phyloP scores from a whole-genome alignment of 2,797 vertebrate genomes.

The Poecilia velifera region DNA sequence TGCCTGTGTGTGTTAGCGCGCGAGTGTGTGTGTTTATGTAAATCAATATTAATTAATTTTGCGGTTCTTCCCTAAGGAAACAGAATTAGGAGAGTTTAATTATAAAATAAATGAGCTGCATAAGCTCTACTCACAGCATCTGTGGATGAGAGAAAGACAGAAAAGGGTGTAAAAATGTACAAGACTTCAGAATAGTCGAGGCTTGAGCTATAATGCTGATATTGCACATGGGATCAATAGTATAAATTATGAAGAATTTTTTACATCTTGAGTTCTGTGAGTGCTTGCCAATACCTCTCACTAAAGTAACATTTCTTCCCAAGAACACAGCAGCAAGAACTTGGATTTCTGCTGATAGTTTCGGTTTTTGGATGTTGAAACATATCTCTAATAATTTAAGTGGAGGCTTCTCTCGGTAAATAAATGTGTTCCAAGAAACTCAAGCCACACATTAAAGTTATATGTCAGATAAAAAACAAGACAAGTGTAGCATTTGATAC shows the following conservation, averaged over 20 bases:
- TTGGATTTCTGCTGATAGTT: not conserved
- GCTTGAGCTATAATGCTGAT: not conserved
- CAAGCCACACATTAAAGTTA: not conserved
- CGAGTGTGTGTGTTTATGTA: not conserved
- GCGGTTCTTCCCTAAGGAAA: conserved; percentile 31
- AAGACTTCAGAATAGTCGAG: not conserved
- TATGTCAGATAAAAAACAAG: not conserved
- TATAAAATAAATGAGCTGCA: conserved; percentile 30
- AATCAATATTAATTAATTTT: conserved; percentile 54
- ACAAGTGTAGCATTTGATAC: not conserved
- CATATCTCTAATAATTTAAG: not conserved
- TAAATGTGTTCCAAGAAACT: not conserved
- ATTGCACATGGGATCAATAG: not conserved
- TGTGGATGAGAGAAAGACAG: conserved; percentile 16
- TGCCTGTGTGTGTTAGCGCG: not conserved
- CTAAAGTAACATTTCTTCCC: not conserved
- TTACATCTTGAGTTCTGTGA: not conserved
- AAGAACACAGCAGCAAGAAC: not conserved
- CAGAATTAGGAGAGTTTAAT: conserved; percentile 54
- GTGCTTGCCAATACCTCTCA: not conserved
- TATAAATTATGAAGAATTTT: not conserved
- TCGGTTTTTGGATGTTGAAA: not conserved
- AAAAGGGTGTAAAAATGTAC: conserved; percentile 3
- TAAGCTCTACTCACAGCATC: conserved; percentile 18
- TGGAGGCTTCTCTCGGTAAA: not conserved